Evolutionary conservation across 2,797 vertebrate genomes (phyloP), one percentile per base, ranked within the genome.

Genomic region (Pipistrellus nathusii): DNA sequence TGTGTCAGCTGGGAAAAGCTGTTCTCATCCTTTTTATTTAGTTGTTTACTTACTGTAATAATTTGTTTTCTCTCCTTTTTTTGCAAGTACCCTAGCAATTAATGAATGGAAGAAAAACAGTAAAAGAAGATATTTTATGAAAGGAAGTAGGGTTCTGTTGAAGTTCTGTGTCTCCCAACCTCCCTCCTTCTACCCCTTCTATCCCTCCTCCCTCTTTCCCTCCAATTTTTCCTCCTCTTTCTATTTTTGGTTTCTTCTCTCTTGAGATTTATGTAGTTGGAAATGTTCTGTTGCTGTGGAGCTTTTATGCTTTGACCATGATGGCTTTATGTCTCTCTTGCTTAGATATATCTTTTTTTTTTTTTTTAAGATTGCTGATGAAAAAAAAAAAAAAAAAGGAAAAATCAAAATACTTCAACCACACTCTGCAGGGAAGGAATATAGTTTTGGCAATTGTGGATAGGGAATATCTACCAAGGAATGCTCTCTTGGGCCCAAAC

Each of bases 81-180:
- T 73, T 38, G 18, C 27, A 57, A 85, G 25, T 72, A 23, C 25
- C 21, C 51, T 77, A 51, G 86, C 85, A 92, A 44, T 68, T 71
- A 88, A 75, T 48, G 18, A 92, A 85, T 57, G 72, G 93, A 73
- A 44, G 51, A n/a, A 59, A 35, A 76, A 77, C 12, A 68, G 7
- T 76, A 82, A 87, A 91, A 72, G 77, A 84, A 85, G 86, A 27
- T 84, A n/a, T 27, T 91, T 82, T 77, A 46, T 12, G 21, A 81
- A 88, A 80, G 41, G n/a, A 90, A 78, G 53, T 17, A 51, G 11
- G 25, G 17, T 62, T 82, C 23, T 53, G 1, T 75, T 72, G 32
- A 71, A 25, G 12, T 59, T 81, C n/a, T 59, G 71, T 76, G 6
- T 4, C 4, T 88, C 23, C 27, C 27, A 76, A 27, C 15, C 35